These are phyloP conservation scores for Pitta sordida DNA, from an alignment of 2,113 vertebrate species.

Conservation along the genomic window DNA sequence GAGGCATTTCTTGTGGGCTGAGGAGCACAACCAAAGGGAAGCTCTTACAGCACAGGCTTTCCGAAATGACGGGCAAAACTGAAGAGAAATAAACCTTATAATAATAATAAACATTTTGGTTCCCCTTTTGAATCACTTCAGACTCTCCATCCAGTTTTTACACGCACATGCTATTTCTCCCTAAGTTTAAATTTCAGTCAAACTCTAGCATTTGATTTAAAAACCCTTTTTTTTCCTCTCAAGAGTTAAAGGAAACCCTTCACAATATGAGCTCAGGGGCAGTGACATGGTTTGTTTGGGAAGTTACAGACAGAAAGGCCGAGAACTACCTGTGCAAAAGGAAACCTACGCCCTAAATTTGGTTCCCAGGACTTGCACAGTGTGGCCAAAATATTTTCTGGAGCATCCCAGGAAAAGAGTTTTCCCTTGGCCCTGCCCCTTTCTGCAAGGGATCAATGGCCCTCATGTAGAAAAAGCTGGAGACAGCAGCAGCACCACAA, in stretches of 20 bases:
- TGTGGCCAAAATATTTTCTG: background rate
- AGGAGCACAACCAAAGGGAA: background rate
- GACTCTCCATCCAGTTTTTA: background rate
- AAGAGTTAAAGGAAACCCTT: background rate
- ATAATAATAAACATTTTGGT: no score
- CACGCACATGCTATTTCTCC: background rate
- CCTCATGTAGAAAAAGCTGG: background rate
- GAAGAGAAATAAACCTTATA: no score
- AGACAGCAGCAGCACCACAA: background rate
- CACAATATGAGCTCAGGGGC: background rate
- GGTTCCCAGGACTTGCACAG: background rate
- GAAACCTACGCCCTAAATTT: background rate
- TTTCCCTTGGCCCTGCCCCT: background rate
- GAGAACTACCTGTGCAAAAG: background rate
- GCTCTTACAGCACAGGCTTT: background rate
- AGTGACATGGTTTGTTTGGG: background rate
- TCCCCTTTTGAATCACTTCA: background rate
- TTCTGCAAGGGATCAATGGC: background rate
- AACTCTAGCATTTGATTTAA: background rate
- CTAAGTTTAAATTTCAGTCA: background rate
- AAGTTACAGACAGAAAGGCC: background rate
- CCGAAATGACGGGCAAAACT: background rate
- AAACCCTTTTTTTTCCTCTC: background rate
- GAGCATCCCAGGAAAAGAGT: background rate
- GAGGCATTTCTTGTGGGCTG: background rate